phyloP scores from a whole-genome alignment of 2,888 invertebrate species.

The Harpagoxenus sublaevis region DNA sequence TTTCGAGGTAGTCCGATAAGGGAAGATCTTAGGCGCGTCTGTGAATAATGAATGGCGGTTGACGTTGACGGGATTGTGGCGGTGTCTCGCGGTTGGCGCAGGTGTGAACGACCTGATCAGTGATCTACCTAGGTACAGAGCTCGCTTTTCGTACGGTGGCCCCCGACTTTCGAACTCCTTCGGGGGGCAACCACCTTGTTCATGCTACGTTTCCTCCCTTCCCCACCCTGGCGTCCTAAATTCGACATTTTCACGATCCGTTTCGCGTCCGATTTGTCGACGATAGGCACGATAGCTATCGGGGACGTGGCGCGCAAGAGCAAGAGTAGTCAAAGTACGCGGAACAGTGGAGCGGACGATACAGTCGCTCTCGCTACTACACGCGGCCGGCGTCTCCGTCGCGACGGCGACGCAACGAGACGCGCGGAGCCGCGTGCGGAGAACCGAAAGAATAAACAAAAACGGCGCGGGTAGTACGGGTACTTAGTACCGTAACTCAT shows the following conservation, averaged over 20 bases:
- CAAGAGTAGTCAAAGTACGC: conserved; percentile 11
- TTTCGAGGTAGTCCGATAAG: conserved; percentile 45
- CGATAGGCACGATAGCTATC: too few relatives aligned
- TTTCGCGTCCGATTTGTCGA: background rate
- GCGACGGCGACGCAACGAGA: background rate
- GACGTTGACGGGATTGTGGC: background rate
- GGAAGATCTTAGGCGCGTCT: conserved; percentile 15
- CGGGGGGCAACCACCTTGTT: conserved; percentile 30
- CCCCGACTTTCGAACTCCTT: background rate
- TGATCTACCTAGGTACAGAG: conserved; percentile 2
- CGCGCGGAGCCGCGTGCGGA: background rate
- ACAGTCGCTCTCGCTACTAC: background rate
- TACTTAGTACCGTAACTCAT: conserved; percentile 71
- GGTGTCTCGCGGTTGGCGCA: conserved; percentile 13
- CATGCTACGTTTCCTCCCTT: background rate
- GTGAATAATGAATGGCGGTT: conserved; percentile 28
- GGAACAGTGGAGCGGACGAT: too few relatives aligned
- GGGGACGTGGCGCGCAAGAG: conserved; percentile 57
- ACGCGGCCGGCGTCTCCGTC: background rate
- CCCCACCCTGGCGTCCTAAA: background rate
- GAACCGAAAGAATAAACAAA: conserved; percentile 42
- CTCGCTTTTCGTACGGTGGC: background rate
- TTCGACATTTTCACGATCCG: background rate
- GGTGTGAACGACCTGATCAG: conserved; percentile 43
- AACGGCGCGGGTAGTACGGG: conserved; percentile 56